These are phyloP conservation scores for Phoenicopterus ruber DNA, from an alignment of 2,113 vertebrate genomes.

Conservation along the genomic window DNA sequence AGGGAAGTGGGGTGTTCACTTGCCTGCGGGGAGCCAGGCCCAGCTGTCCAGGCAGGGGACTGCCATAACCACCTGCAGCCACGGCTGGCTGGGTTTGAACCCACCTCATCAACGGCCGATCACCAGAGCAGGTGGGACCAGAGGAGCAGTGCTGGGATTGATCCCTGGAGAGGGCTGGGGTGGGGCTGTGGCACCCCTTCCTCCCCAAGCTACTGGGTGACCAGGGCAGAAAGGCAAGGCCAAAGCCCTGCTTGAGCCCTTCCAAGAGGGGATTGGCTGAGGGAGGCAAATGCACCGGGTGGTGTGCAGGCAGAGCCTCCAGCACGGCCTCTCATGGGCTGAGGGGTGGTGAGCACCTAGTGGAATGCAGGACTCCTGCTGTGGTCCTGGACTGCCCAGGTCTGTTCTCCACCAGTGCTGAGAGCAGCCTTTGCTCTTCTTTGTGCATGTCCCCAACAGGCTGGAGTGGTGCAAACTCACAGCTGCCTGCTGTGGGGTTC, in stretches of 20 bases:
- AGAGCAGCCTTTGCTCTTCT: not conserved
- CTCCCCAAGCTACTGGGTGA: too few species aligned
- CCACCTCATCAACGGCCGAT: not conserved
- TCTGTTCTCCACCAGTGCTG: not conserved
- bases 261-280: not conserved
- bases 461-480: slow-evolving; percentile 43
- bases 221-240: not conserved
- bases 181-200: not conserved
- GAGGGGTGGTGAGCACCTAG: too few species aligned
- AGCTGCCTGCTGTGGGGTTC: not conserved
- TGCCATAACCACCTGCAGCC: not conserved
- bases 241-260: not conserved
- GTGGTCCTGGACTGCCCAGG: not conserved
- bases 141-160: not conserved
- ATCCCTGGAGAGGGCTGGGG: too few species aligned
- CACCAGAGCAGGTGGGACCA: not conserved
- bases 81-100: too few species aligned
- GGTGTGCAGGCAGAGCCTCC: not conserved
- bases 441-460: not conserved
- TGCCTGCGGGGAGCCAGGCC: too few species aligned
- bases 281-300: not conserved
- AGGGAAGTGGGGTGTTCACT: too few species aligned
- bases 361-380: not conserved
- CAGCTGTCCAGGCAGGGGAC: not conserved
- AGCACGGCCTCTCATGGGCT: not conserved